Conservation (phyloP, 2,113 vertebrate genomes). For the Petaurus breviceps region DNA sequence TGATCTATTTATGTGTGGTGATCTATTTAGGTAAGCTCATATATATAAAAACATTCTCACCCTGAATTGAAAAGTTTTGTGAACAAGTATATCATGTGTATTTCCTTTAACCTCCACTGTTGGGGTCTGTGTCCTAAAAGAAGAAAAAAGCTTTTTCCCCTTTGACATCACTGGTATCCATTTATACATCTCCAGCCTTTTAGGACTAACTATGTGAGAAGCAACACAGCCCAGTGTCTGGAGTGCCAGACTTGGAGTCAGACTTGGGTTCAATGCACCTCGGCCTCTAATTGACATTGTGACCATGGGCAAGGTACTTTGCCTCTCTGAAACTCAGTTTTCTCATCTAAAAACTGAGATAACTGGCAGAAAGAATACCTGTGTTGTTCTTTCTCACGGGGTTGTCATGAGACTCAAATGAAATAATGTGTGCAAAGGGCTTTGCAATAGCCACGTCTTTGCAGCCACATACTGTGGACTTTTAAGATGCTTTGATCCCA, state of each 20-base stretch:
- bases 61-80: not conserved
- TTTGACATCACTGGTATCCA: too few species aligned
- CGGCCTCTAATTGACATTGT: not conserved
- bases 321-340: not conserved
- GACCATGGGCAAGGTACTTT: not conserved
- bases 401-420: not conserved
- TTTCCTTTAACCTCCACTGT: not conserved
- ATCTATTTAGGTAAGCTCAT: not conserved
- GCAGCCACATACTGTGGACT: not conserved
- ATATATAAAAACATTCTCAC: conserved; percentile 8
- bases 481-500: not conserved
- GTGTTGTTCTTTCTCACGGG: not conserved
- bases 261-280: not conserved
- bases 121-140: too few species aligned
- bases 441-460: not conserved
- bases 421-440: not conserved
- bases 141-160: too few species aligned
- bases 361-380: not conserved
- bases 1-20: not conserved
- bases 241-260: not conserved
- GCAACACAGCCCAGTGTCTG: too few species aligned
- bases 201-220: too few species aligned
- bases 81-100: not conserved
- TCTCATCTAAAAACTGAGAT: not conserved
- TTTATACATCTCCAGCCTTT: too few species aligned